Evolutionary conservation across 1,140 invertebrate genomes (phyloP), one percentile per base, ranked within the genome.

Genomic region (Conus ventricosus): DNA sequence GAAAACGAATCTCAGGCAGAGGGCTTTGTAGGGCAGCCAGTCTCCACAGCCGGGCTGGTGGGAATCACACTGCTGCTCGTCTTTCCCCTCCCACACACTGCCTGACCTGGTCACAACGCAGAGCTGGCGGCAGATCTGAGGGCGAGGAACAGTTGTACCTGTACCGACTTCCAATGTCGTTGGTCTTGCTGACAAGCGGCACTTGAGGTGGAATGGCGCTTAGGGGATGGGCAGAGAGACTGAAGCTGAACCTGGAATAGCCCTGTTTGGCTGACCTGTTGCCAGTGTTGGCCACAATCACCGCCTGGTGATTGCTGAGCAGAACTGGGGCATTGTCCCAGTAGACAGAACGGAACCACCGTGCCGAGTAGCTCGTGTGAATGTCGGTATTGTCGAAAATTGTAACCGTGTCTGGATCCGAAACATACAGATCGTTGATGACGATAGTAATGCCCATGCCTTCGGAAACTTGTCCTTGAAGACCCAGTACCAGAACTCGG

Each of bases 131-230:
- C 17, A 84, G n/a, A 8, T 20, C 5, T 13, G 27, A n/a, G 10
- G 82, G 10, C 10, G 57, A 17, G 5, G 83, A 84, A 27, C 83
- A 84, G 83, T 84, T 63, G 57, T 84, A 84, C 57, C 57, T 23
- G 54, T 51, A 63, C 54, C 83, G 83, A 57, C 83, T 84, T 27
- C 76, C 76, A 25, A 80, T 80, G 39, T 80, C 76, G 25, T 80
- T 80, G 27, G 25, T 15, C 17, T 27, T 27, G 76, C 76, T 80
- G 25, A 80, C 39, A 5, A 80, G 76, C 13, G 23, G 10, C 8
- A 80, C 25, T 10, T 25, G 23, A 15, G 23, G 23, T 15, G 76
- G 76, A 10, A 51, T 80, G 25, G 76, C n/a, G 27, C 39, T 27
- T 25, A 80, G 10, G 5, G 76, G 76, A 51, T 80, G 76, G 6